Evolutionary conservation across 2,113 vertebrate genomes (phyloP), one percentile per base, ranked within the genome.

Genomic region (Marcusenius ussheri): DNA sequence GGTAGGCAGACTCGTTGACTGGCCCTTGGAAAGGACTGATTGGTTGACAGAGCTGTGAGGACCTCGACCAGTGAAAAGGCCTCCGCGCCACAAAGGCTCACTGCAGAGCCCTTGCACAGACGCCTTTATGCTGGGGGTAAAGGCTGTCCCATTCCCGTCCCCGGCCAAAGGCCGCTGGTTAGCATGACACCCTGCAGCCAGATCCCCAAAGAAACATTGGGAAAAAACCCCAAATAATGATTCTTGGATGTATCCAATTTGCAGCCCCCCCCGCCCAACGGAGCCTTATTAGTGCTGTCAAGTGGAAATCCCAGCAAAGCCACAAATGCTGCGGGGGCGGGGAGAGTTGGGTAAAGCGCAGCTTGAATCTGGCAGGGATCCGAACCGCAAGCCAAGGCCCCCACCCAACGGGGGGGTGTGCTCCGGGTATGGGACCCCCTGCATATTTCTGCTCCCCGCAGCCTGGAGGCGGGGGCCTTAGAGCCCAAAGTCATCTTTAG

Each of bases 241-340:
- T 80, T 35, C 74, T 80, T 47, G 19, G 24, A 66, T 70, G 58
- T 62, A n/a, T 70, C 42, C 58, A 21, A 70, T 42, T 47, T 66
- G 39, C 58, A 27, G 15, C 45, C 10, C 13, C 42, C 58, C 58
- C 58, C 2, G 10, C 70, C 70, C 70, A 2, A 88, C 42, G 46
- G 56, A 49, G 88, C 39, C 88, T 74, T 70, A 42, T 70, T 70
- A 88, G 88, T 70, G 53, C 88, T 70, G 88, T 83, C 39, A 50
- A 77, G 47, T 45, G 46, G 66, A 80, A 80, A 77, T 89, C 45
- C 88, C 88, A 83, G 88, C 51, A 58, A 83, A 56, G 77, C 27
- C 50, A 83, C 35, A 31, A 89, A 83, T 53, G 46, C 21, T 7
- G 35, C 9, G 8, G 35, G 13, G 31, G 74, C 15, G 5, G 35